These are phyloP conservation scores for Drosophila parthenogenetica DNA, from an alignment of 2,888 invertebrate species.

Conservation along the genomic window DNA sequence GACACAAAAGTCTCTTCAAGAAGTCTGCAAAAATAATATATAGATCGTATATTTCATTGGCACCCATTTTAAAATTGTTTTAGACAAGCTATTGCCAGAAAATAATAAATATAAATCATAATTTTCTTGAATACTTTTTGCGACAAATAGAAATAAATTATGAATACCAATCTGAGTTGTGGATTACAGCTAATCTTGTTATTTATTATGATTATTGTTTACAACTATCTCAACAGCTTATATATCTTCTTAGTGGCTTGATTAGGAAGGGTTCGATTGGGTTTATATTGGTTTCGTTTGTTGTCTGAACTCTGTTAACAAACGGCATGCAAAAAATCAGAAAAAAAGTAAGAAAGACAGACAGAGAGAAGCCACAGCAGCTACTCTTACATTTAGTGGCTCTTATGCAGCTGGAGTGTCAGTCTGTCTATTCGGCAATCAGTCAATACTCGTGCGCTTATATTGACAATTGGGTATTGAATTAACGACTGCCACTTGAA, in stretches of 20 bases:
- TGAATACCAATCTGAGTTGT: neutral
- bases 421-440: slow-evolving; percentile 6
- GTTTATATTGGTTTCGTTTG: slow-evolving; percentile 26
- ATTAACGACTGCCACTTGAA: slow-evolving; percentile 37
- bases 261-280: neutral
- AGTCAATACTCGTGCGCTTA: slow-evolving; percentile 23
- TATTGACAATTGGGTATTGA: slow-evolving; percentile 48
- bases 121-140: no score
- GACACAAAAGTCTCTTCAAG: no score
- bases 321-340: slow-evolving; percentile 21
- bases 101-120: no score
- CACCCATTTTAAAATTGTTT: no score
- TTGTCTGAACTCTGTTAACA: slow-evolving; percentile 22
- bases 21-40: no score
- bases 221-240: neutral
- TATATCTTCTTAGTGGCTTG: slow-evolving; percentile 11
- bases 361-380: slow-evolving; percentile 11
- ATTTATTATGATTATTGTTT: neutral
- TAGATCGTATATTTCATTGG: no score
- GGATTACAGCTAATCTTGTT: neutral
- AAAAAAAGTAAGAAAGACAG: neutral
- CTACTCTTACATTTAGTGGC: neutral
- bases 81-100: no score
- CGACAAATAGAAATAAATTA: neutral
- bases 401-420: slow-evolving; percentile 11